phyloP scores from a whole-genome alignment of 92 coral and sea anemone genomes.

The Phenganax marumi region DNA sequence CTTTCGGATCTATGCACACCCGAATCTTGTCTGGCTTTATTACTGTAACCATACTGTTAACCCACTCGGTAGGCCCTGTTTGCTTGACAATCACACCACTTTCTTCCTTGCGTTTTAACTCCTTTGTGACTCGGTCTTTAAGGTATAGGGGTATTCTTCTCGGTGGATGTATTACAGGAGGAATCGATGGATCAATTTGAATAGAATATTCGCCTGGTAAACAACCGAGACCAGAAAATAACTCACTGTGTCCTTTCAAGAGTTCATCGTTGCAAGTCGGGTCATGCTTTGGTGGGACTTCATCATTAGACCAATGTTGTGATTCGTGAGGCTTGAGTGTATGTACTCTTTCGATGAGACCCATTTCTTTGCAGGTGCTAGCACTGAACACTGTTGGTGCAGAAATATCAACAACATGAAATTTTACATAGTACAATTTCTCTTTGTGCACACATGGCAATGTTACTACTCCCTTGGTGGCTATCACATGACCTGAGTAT shows the following conservation, averaged over 20 bases:
- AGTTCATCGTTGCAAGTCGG: slow-evolving; percentile 24
- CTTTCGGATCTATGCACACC: slow-evolving; percentile 64
- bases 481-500: slow-evolving; percentile 46
- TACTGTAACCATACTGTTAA: too few relatives aligned
- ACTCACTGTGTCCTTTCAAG: slow-evolving; percentile 50
- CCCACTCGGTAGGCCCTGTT: slow-evolving; percentile 59
- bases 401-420: slow-evolving; percentile 33
- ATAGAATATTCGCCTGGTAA: slow-evolving; percentile 52
- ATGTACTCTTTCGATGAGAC: slow-evolving; percentile 40
- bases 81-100: slow-evolving; percentile 56
- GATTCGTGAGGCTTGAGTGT: neutral
- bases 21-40: too few relatives aligned
- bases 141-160: slow-evolving; percentile 49
- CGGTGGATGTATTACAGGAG: slow-evolving; percentile 56
- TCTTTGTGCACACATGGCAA: slow-evolving; percentile 51
- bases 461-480: slow-evolving; percentile 1
- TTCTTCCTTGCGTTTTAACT: slow-evolving; percentile 49
- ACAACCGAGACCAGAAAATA: slow-evolving; percentile 56
- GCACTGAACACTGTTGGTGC: slow-evolving; percentile 46
- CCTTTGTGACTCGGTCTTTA: slow-evolving; percentile 39
- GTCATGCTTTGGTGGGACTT: neutral
- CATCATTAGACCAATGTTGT: too few relatives aligned
- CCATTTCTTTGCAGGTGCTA: slow-evolving; percentile 46
- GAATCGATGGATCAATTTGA: slow-evolving; percentile 37
- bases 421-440: slow-evolving; percentile 25